Percentiles rank a stretch among this genome's conserved stretches.
These are phyloP conservation scores for Watsonalla binaria DNA, from an alignment of 2,888 invertebrate genomes.

Conservation along the genomic window DNA sequence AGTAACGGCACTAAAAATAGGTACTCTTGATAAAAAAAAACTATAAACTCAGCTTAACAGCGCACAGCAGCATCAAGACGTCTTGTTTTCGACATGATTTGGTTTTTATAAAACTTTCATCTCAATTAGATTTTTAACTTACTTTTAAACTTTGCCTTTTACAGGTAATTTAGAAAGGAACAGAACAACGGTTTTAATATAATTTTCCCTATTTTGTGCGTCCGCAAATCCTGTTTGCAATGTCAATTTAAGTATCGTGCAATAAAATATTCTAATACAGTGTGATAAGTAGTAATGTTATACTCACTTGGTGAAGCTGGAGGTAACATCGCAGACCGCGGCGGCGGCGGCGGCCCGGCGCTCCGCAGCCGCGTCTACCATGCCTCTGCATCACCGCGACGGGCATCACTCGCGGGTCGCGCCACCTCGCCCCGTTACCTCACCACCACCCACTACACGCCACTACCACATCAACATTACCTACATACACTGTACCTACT, in stretches of 20 bases:
- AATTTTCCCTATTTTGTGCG: no score
- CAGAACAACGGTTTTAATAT: no score
- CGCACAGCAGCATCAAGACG: background rate
- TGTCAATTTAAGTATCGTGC: no score
- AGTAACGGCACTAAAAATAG: background rate
- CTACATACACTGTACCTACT: conserved; percentile 31
- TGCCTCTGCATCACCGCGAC: conserved; percentile 75
- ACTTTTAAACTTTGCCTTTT: no score
- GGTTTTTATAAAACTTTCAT: background rate
- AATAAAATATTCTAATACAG: no score
- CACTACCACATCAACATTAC: conserved; percentile 49
- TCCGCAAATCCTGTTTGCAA: no score
- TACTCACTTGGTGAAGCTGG: conserved; percentile 71
- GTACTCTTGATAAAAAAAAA: background rate
- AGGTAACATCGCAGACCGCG: conserved; percentile 58
- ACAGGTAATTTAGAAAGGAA: no score
- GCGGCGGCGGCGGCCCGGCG: conserved; percentile 69
- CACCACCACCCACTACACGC: conserved; percentile 51
- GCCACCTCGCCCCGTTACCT: conserved; percentile 43
- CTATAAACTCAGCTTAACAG: background rate
- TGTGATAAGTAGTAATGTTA: background rate
- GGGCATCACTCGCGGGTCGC: conserved; percentile 65
- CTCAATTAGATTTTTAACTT: background rate
- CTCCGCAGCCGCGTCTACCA: conserved; percentile 78
- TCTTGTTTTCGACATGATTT: background rate